Evolutionary conservation across 2,888 invertebrate genomes (phyloP).

Genomic region (Anthrax anthrax): DNA sequence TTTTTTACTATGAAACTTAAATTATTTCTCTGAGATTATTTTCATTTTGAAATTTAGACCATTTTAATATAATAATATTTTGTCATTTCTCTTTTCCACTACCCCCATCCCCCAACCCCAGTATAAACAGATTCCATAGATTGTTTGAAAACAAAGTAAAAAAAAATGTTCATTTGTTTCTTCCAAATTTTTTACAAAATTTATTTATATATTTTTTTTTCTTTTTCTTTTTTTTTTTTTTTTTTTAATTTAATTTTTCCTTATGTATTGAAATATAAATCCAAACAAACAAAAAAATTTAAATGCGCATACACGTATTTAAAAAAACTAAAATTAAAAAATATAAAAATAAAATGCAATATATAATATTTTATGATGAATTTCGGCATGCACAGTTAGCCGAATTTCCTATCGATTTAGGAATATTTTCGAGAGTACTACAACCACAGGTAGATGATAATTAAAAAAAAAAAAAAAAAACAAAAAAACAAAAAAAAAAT

Average conservation of each 20-base stretch:
- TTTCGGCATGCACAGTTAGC: conserved; percentile 40
- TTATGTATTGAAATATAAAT: background rate
- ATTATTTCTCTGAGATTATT: too few species aligned
- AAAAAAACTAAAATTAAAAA: background rate
- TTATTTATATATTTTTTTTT: conserved; percentile 2
- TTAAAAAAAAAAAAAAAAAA: background rate
- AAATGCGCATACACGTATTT: too few species aligned
- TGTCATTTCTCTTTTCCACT: background rate
- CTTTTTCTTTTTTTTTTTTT: conserved; percentile 2
- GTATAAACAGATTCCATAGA: too few species aligned
- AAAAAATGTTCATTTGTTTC: background rate
- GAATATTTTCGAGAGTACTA: conserved; percentile 61
- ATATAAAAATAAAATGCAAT: background rate
- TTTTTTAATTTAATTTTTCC: conserved; percentile 1
- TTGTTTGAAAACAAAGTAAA: too few species aligned
- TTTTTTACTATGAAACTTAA: too few species aligned
- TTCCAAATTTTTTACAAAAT: background rate
- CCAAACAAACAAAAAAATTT: background rate
- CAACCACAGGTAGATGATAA: conserved; percentile 37
- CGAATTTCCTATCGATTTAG: conserved; percentile 60
- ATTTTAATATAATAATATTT: too few species aligned
- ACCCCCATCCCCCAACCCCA: background rate
- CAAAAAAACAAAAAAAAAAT: background rate
- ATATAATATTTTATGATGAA: background rate
- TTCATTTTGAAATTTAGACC: too few species aligned